A percentile compares a stretch with the other conserved stretches of the same genome.
Evolutionary conservation across 2,888 invertebrate species (phyloP).

Genomic region (Caenorhabditis sp.): DNA sequence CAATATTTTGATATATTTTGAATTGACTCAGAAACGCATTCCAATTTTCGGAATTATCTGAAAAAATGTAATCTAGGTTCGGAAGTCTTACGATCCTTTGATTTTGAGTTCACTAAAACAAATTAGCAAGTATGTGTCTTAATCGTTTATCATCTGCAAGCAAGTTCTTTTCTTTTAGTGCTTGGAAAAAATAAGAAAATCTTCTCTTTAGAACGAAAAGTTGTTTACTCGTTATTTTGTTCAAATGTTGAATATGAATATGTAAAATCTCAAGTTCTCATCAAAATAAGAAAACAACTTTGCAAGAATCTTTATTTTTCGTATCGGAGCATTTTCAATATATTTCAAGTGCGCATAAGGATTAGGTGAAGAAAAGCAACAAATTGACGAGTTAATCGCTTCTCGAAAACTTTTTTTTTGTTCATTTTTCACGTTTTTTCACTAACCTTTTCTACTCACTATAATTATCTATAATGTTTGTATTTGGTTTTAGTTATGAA

Average conservation of each 20-base stretch:
- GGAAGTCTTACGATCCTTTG: no score
- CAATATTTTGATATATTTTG: no score
- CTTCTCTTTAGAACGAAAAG: no score
- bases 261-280: not conserved
- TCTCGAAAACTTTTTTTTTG: not conserved
- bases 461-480: not conserved
- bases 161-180: not conserved
- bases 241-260: no score
- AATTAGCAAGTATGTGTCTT: no score
- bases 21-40: no score
- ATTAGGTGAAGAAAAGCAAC: not conserved
- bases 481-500: not conserved
- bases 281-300: not conserved
- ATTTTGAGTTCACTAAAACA: no score
- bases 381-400: constrained; percentile 1
- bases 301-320: not conserved
- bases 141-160: no score
- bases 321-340: not conserved
- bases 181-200: no score
- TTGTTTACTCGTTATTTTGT: no score
- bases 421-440: not conserved
- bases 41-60: no score
- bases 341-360: not conserved
- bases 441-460: not conserved
- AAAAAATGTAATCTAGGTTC: no score